Base-by-base conservation (phyloP, 35 echinoderm and acorn worm genomes). In the Apostichopus parvimensis region DNA sequence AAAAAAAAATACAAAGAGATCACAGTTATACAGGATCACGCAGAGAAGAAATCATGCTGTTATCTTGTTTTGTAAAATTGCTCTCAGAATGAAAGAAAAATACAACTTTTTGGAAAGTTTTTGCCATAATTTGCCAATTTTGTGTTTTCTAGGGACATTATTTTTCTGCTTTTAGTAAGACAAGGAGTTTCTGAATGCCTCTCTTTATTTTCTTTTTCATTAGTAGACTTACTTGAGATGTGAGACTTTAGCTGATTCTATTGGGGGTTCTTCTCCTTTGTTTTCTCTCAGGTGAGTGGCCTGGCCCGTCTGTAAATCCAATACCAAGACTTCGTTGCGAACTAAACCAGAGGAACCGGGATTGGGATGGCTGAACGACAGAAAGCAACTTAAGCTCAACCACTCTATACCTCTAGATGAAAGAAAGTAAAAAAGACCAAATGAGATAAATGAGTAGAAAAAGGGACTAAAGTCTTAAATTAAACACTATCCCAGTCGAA, bases 191-290 rank as follows among this genome's bases (percentile, higher is more conserved):
- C 24, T 25, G 0, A 1, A 25, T 25, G 17, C 17, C 62, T 66
- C 9, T 1, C 62, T 66, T 15, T 66, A 4, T 66, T 66, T 15
- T 66, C 17, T 15, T 12, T 12, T 0, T 25, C 24, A 25, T 66
- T 66, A 1, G 9, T 12, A 8, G 34, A 57, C 28, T 89, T 94
- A 98, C 97, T 94, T 98, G 4, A 94, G 89, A 73, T 98, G 97
- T 12, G 97, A 98, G 5, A 98, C 95, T 78, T 94, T 95, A 6
- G 96, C 26, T 17, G 91, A 76, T 53, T 98, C 97, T 76, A 98
- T 96, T 7, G 97, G 97, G 22, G 97, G 79, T 64, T 98, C 97
- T 7, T 98, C 97, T 11, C 93, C 94, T 72, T 98, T 98, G 82
- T 98, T 91, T 13, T 79, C 93, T 87, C 97, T 90, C 8, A 98